These are phyloP conservation scores for Drosophila peninsularis DNA, from an alignment of 2,888 invertebrate species.

Conservation along the genomic window DNA sequence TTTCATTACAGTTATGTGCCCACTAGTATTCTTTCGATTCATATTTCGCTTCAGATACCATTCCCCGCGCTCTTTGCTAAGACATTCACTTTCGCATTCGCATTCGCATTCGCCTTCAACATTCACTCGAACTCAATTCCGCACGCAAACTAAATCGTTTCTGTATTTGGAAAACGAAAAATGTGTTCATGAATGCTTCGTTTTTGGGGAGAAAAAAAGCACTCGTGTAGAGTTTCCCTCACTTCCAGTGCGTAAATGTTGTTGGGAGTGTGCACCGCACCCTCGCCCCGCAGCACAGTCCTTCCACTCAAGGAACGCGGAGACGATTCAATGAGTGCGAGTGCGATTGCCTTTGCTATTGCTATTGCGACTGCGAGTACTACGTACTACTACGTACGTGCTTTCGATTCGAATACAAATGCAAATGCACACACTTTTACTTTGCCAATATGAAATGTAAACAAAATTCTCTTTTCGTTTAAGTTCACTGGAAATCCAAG, in stretches of 20 bases:
- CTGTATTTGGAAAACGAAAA: conserved; percentile 77
- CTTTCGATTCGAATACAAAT: conserved; percentile 30
- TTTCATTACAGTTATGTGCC: conserved; percentile 11
- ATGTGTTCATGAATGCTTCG: conserved; percentile 56
- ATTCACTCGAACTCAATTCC: conserved; percentile 74
- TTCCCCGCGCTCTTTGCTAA: conserved; percentile 28
- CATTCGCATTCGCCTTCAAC: conserved; percentile 37
- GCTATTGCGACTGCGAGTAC: conserved; percentile 23
- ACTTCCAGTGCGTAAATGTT: conserved; percentile 78
- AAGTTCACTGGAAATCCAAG: conserved; percentile 51
- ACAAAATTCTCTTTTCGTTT: conserved; percentile 50
- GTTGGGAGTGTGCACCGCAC: conserved; percentile 43
- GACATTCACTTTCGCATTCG: conserved; percentile 42
- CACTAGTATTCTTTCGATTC: conserved; percentile 32
- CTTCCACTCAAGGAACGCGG: conserved; percentile 22
- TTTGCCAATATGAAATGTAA: conserved; percentile 54
- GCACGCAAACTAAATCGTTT: conserved; percentile 78
- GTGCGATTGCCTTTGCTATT: conserved; percentile 2
- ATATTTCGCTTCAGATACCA: conserved; percentile 35
- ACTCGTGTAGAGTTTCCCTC: conserved; percentile 72
- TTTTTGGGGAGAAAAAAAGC: conserved; percentile 55
- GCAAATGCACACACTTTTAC: conserved; percentile 39
- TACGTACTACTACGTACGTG: conserved; percentile 24
- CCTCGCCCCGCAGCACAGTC: conserved; percentile 13
- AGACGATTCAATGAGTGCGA: conserved; percentile 40